Percentiles rank a stretch among this genome's conserved stretches.
Evolutionary conservation across 2,888 invertebrate genomes (phyloP).

Genomic region (Dasysyrphus tricinctus): DNA sequence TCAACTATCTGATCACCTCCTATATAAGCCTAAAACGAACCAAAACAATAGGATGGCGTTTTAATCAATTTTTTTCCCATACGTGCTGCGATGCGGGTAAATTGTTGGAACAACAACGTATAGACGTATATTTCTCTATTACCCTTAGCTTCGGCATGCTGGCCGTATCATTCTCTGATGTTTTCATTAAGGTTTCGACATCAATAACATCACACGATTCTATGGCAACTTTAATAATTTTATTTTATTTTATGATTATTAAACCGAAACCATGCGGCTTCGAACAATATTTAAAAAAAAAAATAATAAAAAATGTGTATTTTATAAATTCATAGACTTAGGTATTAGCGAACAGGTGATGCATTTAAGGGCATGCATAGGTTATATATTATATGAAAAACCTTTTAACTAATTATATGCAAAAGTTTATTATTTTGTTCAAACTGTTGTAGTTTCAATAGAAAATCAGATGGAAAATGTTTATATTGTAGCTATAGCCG

Average conservation of each 20-base stretch:
- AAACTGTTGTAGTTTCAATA: slow-evolving; percentile 13
- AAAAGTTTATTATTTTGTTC: slow-evolving; percentile 15
- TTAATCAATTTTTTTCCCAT: slow-evolving; percentile 19
- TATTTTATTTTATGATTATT: slow-evolving; percentile 17
- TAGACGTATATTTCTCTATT: background rate
- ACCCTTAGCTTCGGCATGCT: background rate
- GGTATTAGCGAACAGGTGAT: background rate
- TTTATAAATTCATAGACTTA: slow-evolving; percentile 11
- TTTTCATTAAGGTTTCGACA: slow-evolving; percentile 19
- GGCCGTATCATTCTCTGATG: slow-evolving; percentile 5
- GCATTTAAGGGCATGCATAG: background rate
- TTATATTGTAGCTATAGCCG: background rate
- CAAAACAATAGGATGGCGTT: slow-evolving; percentile 15
- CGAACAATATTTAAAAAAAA: background rate
- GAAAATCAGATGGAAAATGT: background rate
- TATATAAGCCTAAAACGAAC: background rate
- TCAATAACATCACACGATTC: background rate
- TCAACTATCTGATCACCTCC: background rate
- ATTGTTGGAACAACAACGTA: slow-evolving; percentile 35
- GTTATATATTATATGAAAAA: background rate
- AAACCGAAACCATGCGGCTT: background rate
- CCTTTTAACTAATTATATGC: slow-evolving; percentile 21
- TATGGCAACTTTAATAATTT: background rate
- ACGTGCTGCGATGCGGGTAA: slow-evolving; percentile 60
- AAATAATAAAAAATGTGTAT: background rate